Evolutionary conservation across 1,140 invertebrate species (phyloP).

Genomic region (Anoplolepis gracilipes): DNA sequence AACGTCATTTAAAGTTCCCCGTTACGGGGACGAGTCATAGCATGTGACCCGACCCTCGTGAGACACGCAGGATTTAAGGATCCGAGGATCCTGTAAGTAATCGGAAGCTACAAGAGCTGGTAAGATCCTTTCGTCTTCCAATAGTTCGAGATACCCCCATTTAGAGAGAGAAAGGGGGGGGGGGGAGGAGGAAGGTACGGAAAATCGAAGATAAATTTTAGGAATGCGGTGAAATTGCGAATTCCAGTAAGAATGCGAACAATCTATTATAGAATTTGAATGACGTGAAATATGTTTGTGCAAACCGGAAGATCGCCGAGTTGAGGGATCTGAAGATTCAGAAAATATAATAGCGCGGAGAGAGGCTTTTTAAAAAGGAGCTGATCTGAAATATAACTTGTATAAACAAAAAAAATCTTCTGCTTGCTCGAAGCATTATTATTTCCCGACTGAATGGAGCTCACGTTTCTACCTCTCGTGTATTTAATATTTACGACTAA

Average conservation of each 20-base stretch:
- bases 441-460: background rate
- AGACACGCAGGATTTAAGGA: conserved; percentile 50
- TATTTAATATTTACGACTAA: background rate
- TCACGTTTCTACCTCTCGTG: background rate
- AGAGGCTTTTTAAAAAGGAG: background rate
- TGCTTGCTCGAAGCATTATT: background rate
- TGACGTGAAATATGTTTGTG: background rate
- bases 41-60: conserved; percentile 43
- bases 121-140: conserved; percentile 4
- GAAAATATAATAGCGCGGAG: background rate
- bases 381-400: background rate
- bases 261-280: conserved; percentile 10
- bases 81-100: conserved; percentile 32
- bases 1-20: conserved; percentile 57
- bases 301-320: background rate
- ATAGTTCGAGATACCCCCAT: background rate
- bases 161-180: no score
- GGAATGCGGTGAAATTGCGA: background rate
- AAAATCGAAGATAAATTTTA: conserved; percentile 25
- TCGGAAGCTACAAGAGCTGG: background rate
- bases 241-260: background rate
- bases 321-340: background rate
- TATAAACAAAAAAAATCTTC: background rate
- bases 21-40: conserved; percentile 50
- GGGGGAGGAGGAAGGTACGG: no score